A percentile compares a stretch with the other conserved stretches of the same genome.
These are phyloP conservation scores for Margarornis squamiger DNA, from an alignment of 2,797 vertebrate genomes.

Conservation along the genomic window DNA sequence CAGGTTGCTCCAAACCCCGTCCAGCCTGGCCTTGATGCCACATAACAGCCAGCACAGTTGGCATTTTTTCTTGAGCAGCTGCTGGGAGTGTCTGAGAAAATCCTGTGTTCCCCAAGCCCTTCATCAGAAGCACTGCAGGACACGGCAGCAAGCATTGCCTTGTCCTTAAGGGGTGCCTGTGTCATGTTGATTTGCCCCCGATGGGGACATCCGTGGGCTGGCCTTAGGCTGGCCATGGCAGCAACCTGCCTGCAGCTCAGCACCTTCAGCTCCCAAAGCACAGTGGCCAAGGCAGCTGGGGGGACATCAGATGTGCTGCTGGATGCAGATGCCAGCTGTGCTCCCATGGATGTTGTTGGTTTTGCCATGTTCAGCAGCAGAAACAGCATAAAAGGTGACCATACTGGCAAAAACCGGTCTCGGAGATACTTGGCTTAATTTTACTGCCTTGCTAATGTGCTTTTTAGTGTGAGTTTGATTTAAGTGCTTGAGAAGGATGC, in stretches of 20 bases:
- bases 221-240: background rate
- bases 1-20: background rate
- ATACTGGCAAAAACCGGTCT: background rate
- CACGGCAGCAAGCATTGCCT: background rate
- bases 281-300: background rate
- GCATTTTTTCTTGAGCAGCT: rapidly evolving
- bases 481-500: background rate
- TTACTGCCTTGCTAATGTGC: background rate
- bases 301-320: background rate
- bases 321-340: background rate
- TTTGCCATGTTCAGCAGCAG: rapidly evolving
- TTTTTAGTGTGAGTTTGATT: background rate
- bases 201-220: background rate
- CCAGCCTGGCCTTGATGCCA: background rate
- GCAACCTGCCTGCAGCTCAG: background rate
- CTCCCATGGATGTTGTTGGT: rapidly evolving
- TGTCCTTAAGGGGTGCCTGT: background rate
- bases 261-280: background rate
- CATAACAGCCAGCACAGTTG: rapidly evolving
- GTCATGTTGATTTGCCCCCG: rapidly evolving
- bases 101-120: rapidly evolving
- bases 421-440: background rate
- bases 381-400: background rate
- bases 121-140: background rate
- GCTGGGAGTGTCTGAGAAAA: background rate